Conservation (phyloP, 1,140 invertebrate genomes). For the Rhyacophila brunnea region DNA sequence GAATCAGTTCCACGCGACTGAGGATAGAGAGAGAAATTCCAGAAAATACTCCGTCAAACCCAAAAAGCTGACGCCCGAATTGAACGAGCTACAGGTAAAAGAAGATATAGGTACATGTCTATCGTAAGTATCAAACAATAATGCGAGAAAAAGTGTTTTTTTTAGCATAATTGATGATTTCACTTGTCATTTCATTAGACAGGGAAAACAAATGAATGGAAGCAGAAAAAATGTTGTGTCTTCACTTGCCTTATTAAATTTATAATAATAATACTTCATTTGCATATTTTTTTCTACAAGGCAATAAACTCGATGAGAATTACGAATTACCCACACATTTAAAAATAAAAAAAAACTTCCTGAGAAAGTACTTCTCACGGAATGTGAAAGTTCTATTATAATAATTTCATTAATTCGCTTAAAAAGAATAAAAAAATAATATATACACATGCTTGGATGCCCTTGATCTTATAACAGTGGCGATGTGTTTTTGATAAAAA, state of each 20-base stretch:
- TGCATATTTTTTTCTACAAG: constrained; percentile 22
- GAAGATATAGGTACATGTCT: too few species aligned
- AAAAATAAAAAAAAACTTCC: constrained; percentile 18
- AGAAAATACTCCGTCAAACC: too few species aligned
- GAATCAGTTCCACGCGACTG: too few species aligned
- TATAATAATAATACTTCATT: constrained; percentile 13
- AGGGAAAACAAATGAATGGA: constrained; percentile 17
- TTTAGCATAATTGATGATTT: constrained; percentile 5
- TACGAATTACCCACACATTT: not conserved
- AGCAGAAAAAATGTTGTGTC: constrained; percentile 6
- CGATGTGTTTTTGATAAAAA: not conserved
- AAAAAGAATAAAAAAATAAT: too few species aligned
- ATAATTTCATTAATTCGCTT: constrained; percentile 6
- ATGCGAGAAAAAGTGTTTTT: too few species aligned
- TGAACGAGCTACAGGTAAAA: too few species aligned
- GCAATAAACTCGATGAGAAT: constrained; percentile 2
- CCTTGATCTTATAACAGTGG: constrained; percentile 1
- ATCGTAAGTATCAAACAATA: too few species aligned
- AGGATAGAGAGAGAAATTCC: too few species aligned
- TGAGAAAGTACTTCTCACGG: constrained; percentile 36
- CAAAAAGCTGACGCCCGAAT: too few species aligned
- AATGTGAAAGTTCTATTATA: constrained; percentile 32
- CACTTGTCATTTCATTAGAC: constrained; percentile 11
- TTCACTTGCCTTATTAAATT: constrained; percentile 4
- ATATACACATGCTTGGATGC: not conserved